Base-by-base conservation (phyloP, 2,888 invertebrate species). In the Flexamia atlantica region DNA sequence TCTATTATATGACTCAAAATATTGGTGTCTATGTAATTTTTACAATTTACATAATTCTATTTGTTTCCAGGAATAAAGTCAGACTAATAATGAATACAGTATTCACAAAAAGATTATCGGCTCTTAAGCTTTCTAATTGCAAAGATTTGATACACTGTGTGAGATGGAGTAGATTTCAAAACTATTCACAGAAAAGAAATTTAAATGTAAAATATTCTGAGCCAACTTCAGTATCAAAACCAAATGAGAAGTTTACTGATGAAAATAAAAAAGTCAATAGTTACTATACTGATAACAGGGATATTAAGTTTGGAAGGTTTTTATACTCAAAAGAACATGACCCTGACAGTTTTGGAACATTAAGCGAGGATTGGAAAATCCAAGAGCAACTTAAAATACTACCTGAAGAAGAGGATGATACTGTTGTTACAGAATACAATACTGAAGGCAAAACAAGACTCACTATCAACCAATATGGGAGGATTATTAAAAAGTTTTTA, bases 401-500 rank as follows among this genome's bases (percentile, higher is more conserved):
- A 46, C 86, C 87, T 53, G 86, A 88, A 88, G 87, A 90, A 89
- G 87, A 89, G 42, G 86, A 90, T 83, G 87, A 88, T 85, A 85
- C 88, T 84, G 86, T 88, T 84, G 85, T 85, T 68, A 84, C 86
- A 28, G 86, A 87, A 42, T 89, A 92, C 86, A 90, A 93, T 72
- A 92, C 90, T 88, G 88, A 92, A 82, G 90, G 92, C 87, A 92
- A 93, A 86, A 89, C 90, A 64, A 92, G 93, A 88, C 89, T 94
- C 20, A 91, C 92, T 3, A 93, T 91, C 0, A 93, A 92, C 87
- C 93, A 95, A 87, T 96, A 96, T 90, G 93, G 94, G 0, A 92
- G 93, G 87, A 89, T 95, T 85, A 96, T 97, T 4, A 96, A 96
- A 89, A 91, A 92, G 25, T 92, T 93, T 87, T 88, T 96, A 7